Evolutionary conservation across 1,140 invertebrate genomes (phyloP), one percentile per base, ranked within the genome.

Genomic region (Drosophila parabipectinata): DNA sequence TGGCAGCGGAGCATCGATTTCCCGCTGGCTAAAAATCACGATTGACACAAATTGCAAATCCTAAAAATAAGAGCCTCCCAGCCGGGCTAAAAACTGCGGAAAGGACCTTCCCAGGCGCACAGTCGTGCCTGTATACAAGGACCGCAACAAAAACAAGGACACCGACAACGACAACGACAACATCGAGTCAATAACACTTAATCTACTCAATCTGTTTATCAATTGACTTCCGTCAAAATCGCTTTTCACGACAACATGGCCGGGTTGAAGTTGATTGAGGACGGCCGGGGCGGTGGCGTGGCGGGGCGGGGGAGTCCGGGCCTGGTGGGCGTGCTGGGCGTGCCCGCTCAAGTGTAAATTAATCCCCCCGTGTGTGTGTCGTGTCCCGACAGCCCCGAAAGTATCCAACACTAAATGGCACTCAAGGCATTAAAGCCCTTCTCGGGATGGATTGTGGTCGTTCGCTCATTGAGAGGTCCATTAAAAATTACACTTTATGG

Each of bases 121-220:
- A 3, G 8, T 10, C 32, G 10, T 10, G 32, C 8, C 8, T 10
- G 10, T 34, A 51, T 30, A 18, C 50, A 52, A 7, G 30, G 50
- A 54, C 9, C 24, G 48, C 59, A 52, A 30, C 32, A 60, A 41
- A 47, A 47, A 47, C 21, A 60, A 41, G 24, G 14, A 28, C 48
- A 45, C 10, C 53, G 55, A n/a, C 26, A 59, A 28, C 28, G 56
- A 14, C 66, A 59, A 15, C 52, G 44, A 24, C 64, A 52, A 60
- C 64, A 62, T 45, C 68, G 79, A 82, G 79, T 82, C 79, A 82
- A 81, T 81, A 82, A 81, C 79, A 82, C 79, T 82, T 82, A 82
- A 82, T 82, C 79, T 82, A 82, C 78, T 73, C 79, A 82, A 82
- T 82, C 79, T 82, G 79, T 82, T 82, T 82, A 81, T 82, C 79